Base-by-base conservation (phyloP, 2,797 vertebrate genomes). In the Myripristis murdjan region DNA sequence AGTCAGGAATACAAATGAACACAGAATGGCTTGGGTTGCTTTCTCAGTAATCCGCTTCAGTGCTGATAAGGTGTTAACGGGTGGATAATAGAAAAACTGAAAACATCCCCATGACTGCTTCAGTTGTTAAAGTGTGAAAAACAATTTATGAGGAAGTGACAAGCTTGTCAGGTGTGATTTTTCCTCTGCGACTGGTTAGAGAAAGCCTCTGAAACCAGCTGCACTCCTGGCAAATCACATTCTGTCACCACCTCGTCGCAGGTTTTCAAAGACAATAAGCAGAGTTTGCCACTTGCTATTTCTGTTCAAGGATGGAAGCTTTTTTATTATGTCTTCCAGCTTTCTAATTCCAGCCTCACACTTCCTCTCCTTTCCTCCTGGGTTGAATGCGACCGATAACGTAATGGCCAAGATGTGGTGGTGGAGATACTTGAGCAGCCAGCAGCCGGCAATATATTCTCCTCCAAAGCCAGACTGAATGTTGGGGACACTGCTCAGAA, bases 401-500 rank as follows among this genome's bases (percentile, higher is more conserved):
- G 49, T 37, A 70, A 53, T 65, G 39, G 67, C 68, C 69, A 73
- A 23, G 26, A 31, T 47, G 72, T 72, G 65, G 52, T 31, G 1
- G 55, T 39, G 59, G 43, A 75, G 82, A 81, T 72, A 70, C 75
- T 58, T 33, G 46, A 57, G 51, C 41, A 4, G 26, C 73, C 47
- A 14, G 24, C 59, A 55, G 28, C 28, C 5, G 73, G n/a, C 64
- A 15, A 31, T 83, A 80, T 81, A 82, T 89, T 89, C 82, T 73
- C 26, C 73, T 70, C 70, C 65, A 59, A 71, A 77, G 62, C 73
- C 46, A 37, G 68, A 18, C 83, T 87, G 72, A 63, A 88, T 83
- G 66, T 77, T 77, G 58, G 64, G 70, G 81, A 83, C 74, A 8
- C 72, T 63, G 83, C 56, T 75, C 0, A 24, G 49, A 12, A 89